Evolutionary conservation across 2,113 vertebrate species (phyloP), one percentile per base, ranked within the genome.

Genomic region (Steatornis caripensis): DNA sequence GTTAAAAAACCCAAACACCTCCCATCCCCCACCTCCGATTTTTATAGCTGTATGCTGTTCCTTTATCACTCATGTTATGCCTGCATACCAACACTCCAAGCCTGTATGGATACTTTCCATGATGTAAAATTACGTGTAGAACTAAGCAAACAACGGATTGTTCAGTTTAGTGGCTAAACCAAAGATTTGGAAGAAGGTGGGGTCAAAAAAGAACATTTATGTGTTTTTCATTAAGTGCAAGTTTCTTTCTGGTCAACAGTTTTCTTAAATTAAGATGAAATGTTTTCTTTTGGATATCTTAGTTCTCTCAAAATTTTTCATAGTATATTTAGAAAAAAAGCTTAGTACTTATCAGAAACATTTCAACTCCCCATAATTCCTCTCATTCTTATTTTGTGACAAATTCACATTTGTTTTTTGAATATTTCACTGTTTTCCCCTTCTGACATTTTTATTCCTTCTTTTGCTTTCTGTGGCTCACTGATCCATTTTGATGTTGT

Each of bases 11-110:
- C 32, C 41, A 43, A 43, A 43, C 41, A 43, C 41, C 11, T n/a
- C n/a, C n/a, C 2, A 5, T 2, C 5, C 21, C 11, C 32, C 19
- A 18, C 6, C 21, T 6, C 6, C 4, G 34, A 14, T 43, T 60
- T 49, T 60, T 57, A 57, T 27, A 36, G 10, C 8, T 74, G 32
- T 64, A 14, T 82, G 57, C 15, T 0, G 0, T 66, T 77, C 5
- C 32, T 85, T 45, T 83, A 16, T 23, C 16, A 36, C 9, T 39
- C 8, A 8, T 46, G 5, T 3, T 46, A 7, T 3, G 2, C 20
- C 27, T 43, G 29, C 36, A 92, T 36, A 54, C 5, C 4, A 65
- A 9, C 11, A 49, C 4, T 70, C 13, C 6, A 8, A 41, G 32
- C 10, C 12, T 60, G 9, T 39, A 60, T 55, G n/a, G 18, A 36